These are phyloP conservation scores for Lamellibrachia satsuma DNA, from an alignment of 2,888 invertebrate species.

Conservation along the genomic window DNA sequence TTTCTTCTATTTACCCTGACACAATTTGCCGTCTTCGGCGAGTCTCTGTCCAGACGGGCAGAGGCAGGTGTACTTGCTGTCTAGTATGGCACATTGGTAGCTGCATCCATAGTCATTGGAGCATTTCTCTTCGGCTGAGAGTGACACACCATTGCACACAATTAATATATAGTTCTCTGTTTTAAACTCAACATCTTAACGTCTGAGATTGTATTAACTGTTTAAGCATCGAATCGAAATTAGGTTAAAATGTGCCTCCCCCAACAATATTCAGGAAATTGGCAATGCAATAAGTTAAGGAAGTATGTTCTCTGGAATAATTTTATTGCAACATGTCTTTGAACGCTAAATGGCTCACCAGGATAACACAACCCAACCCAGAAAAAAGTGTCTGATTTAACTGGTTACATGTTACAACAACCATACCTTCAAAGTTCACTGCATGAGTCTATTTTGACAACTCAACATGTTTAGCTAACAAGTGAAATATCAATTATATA, in stretches of 20 bases:
- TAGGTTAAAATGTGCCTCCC: no score
- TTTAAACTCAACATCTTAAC: no score
- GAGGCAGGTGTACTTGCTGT: slow-evolving; percentile 23
- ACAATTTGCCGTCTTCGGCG: slow-evolving; percentile 21
- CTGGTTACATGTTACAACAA: not conserved
- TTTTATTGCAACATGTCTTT: not conserved
- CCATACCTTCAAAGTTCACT: not conserved
- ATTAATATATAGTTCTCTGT: not conserved
- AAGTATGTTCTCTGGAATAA: no score
- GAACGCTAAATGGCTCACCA: not conserved
- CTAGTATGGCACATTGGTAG: slow-evolving; percentile 23
- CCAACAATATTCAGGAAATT: no score
- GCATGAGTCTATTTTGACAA: not conserved
- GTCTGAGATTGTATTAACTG: no score
- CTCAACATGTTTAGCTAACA: no score
- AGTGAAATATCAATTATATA: no score
- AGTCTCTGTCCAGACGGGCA: slow-evolving; percentile 19
- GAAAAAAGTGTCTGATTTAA: not conserved
- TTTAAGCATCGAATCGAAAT: no score
- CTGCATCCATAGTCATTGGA: slow-evolving; percentile 7
- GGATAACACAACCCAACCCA: not conserved
- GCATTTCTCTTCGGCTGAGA: slow-evolving; percentile 18
- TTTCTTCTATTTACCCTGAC: slow-evolving; percentile 17
- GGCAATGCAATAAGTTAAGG: no score
- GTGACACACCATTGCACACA: not conserved